A percentile compares a stretch with the other conserved stretches of the same genome.
These are phyloP conservation scores for Esox niger DNA, from an alignment of 2,113 vertebrate species.

Conservation along the genomic window DNA sequence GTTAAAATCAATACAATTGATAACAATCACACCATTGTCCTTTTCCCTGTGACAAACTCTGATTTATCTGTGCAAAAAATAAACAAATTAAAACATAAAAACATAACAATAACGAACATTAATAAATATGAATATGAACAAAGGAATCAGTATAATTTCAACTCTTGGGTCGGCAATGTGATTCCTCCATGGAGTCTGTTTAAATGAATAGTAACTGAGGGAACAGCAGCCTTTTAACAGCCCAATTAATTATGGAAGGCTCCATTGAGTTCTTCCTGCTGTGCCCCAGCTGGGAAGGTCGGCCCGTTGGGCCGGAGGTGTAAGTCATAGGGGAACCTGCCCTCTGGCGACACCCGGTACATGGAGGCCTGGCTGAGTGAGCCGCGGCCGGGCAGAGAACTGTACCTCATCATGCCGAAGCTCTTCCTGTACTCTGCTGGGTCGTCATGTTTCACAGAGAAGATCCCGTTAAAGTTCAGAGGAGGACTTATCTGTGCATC, in stretches of 20 bases:
- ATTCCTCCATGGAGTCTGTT: conserved; percentile 5
- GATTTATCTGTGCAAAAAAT: background rate
- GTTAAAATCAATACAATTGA: conserved; percentile 1
- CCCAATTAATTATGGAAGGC: conserved; percentile 91
- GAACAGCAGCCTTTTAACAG: conserved; percentile 45
- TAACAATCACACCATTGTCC: background rate
- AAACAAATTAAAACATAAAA: conserved; percentile 8
- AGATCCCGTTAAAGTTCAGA: conserved; percentile 98
- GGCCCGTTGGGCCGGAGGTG: conserved; percentile 88
- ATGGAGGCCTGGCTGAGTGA: conserved; percentile 91
- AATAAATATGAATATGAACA: background rate
- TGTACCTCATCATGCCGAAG: conserved; percentile 96
- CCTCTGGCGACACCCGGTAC: conserved; percentile 94
- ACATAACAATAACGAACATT: background rate
- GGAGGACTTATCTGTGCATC: conserved; percentile 92
- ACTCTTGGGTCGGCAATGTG: conserved; percentile 9
- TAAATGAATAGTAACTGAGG: conserved; percentile 30
- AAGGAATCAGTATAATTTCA: background rate
- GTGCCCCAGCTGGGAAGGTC: conserved; percentile 78
- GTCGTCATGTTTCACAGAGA: conserved; percentile 98
- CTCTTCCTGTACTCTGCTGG: conserved; percentile 92
- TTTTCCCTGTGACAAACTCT: background rate
- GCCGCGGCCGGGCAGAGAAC: conserved; percentile 88
- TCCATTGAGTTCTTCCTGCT: conserved; percentile 93
- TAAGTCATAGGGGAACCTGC: conserved; percentile 95